These are phyloP conservation scores for Drosophila fulvimacula DNA, from an alignment of 2,888 invertebrate species.

Conservation along the genomic window DNA sequence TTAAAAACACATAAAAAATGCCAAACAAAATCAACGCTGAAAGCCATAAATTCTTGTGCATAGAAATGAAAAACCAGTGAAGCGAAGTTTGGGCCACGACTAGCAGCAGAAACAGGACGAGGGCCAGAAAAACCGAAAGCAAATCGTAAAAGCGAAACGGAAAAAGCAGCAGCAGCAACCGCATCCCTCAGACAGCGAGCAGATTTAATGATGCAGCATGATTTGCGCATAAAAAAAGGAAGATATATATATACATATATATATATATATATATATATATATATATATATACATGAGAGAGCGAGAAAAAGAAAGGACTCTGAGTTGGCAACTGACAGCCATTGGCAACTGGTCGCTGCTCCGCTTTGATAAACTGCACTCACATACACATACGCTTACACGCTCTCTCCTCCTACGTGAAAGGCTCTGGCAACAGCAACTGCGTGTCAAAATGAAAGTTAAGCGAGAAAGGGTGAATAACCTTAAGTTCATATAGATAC, in stretches of 20 bases:
- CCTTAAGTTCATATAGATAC: conserved; percentile 33
- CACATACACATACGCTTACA: conserved; percentile 17
- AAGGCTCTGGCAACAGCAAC: conserved; percentile 46
- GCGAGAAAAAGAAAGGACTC: conserved; percentile 7
- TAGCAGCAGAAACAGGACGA: conserved; percentile 23
- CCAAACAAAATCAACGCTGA: conserved; percentile 75
- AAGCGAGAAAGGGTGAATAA: conserved; percentile 61
- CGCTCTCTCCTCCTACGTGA: conserved; percentile 29
- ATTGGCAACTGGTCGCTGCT: conserved; percentile 58
- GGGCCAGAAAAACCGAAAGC: conserved; percentile 61
- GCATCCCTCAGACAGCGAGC: conserved; percentile 51
- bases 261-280: not conserved
- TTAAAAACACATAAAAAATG: conserved; percentile 83
- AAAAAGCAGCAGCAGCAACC: conserved; percentile 31
- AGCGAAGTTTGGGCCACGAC: conserved; percentile 20
- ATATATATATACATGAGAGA: conserved; percentile 9
- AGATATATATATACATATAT: not conserved
- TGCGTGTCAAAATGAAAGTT: conserved; percentile 52
- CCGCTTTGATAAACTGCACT: conserved; percentile 72
- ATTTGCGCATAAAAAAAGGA: conserved; percentile 74
- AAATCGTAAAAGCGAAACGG: conserved; percentile 61
- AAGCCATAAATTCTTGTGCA: conserved; percentile 72
- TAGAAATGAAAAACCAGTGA: conserved; percentile 61
- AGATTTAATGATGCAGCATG: conserved; percentile 82
- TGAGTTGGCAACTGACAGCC: conserved; percentile 53